Evolutionary conservation across 2,113 vertebrate genomes (phyloP).

Genomic region (Arothron firmamentum): DNA sequence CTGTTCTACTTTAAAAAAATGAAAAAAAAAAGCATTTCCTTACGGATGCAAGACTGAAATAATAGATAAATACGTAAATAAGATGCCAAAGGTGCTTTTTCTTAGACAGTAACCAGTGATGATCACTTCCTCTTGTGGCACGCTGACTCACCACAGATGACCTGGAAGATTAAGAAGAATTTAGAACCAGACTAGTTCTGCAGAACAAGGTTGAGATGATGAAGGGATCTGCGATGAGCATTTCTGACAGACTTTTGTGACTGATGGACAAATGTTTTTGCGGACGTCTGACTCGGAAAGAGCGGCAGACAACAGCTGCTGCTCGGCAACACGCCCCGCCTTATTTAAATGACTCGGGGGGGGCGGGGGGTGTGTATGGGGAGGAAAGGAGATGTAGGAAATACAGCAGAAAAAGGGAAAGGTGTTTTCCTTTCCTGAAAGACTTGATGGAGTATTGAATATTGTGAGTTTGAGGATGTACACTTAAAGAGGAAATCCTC

Average conservation of each 20-base stretch:
- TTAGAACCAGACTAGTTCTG: slow-evolving; percentile 37
- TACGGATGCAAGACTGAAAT: slow-evolving; percentile 49
- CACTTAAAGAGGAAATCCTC: slow-evolving; percentile 39
- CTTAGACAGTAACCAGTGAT: slow-evolving; percentile 45
- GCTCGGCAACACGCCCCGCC: slow-evolving; percentile 17
- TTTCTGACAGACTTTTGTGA: slow-evolving; percentile 40
- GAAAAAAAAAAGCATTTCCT: slow-evolving; percentile 48
- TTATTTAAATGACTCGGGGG: slow-evolving; percentile 33
- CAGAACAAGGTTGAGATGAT: slow-evolving; percentile 29
- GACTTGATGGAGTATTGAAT: slow-evolving; percentile 40
- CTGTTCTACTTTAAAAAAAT: slow-evolving; percentile 29
- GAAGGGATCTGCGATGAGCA: slow-evolving; percentile 43
- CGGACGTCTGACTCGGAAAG: slow-evolving; percentile 21
- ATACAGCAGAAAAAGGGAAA: slow-evolving; percentile 19
- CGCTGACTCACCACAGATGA: slow-evolving; percentile 51
- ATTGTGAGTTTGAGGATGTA: slow-evolving; percentile 35
- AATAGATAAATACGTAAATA: slow-evolving; percentile 60
- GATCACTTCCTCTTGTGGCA: slow-evolving; percentile 76
- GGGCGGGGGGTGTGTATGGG: slow-evolving; percentile 13
- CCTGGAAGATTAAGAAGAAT: slow-evolving; percentile 31
- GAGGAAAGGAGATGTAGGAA: slow-evolving; percentile 28
- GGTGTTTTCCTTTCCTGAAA: slow-evolving; percentile 14
- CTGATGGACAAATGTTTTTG: slow-evolving; percentile 19
- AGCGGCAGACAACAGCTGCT: slow-evolving; percentile 27
- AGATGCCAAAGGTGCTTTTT: slow-evolving; percentile 92